These are phyloP conservation scores for Nannospalax galili DNA, from an alignment of 2,113 vertebrate species.

Conservation along the genomic window DNA sequence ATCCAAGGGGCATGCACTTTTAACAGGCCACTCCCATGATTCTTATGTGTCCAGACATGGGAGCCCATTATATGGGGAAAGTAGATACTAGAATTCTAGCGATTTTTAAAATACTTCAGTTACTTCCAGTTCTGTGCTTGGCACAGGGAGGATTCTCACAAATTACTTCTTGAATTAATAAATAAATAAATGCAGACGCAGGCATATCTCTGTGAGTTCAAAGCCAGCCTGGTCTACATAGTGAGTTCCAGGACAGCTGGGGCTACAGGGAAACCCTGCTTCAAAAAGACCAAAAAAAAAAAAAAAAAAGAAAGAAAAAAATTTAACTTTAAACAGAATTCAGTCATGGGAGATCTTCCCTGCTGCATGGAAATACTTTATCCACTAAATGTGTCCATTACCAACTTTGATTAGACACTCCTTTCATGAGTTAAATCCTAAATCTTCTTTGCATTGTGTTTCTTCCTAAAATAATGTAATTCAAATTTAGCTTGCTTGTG, in stretches of 20 bases:
- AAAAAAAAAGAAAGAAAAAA: too few relatives aligned
- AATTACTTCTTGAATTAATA: constrained; percentile 45
- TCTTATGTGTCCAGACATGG: background rate
- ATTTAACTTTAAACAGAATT: constrained; percentile 58
- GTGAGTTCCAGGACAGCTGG: too few relatives aligned
- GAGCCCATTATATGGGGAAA: background rate
- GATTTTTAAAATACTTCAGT: background rate
- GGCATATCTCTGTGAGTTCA: too few relatives aligned
- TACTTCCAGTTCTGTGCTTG: background rate
- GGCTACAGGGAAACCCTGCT: too few relatives aligned
- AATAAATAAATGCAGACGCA: constrained; percentile 52
- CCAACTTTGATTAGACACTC: constrained; percentile 43
- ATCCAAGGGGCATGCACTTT: background rate
- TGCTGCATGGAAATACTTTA: constrained; percentile 25
- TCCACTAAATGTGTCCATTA: constrained; percentile 45
- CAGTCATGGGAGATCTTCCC: background rate
- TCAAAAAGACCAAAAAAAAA: too few relatives aligned
- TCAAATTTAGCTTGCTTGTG: constrained; percentile 52
- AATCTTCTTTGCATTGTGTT: constrained; percentile 44
- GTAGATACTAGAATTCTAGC: background rate
- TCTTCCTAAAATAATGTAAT: constrained; percentile 53
- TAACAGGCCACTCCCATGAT: background rate
- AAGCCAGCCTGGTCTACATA: too few relatives aligned
- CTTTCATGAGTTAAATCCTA: constrained; percentile 18
- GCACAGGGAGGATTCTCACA: constrained; percentile 14